phyloP scores from a whole-genome alignment of 2,888 invertebrate genomes.

The Pyrocoelia pectoralis region DNA sequence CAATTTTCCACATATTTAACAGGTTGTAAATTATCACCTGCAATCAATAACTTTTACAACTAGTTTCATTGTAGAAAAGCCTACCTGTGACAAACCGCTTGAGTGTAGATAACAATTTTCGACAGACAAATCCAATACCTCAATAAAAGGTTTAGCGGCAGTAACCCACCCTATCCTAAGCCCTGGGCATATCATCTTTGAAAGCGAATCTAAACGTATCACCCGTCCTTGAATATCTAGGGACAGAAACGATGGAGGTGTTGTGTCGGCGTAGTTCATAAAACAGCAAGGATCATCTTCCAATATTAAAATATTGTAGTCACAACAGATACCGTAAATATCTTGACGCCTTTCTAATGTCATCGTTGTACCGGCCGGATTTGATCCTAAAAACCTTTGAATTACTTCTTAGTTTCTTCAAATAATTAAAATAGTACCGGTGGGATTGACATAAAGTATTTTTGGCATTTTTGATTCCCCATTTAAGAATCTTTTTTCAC shows the following conservation, averaged over 20 bases:
- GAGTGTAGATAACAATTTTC: slow-evolving; percentile 74
- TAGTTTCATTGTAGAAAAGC: neutral
- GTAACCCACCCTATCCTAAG: slow-evolving; percentile 78
- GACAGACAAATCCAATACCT: slow-evolving; percentile 72
- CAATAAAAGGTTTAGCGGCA: slow-evolving; percentile 71
- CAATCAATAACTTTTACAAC: slow-evolving; percentile 37
- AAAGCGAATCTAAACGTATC: slow-evolving; percentile 78
- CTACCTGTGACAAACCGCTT: slow-evolving; percentile 71
- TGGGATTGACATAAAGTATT: slow-evolving; percentile 77
- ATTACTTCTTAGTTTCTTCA: too few relatives aligned
- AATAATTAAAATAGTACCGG: slow-evolving; percentile 50
- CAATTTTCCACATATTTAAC: slow-evolving; percentile 66
- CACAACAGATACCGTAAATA: slow-evolving; percentile 78
- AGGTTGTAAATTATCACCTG: slow-evolving; percentile 67
- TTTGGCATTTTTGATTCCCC: slow-evolving; percentile 69
- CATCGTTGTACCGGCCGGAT: slow-evolving; percentile 78
- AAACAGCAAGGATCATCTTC: slow-evolving; percentile 88
- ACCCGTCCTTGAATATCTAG: slow-evolving; percentile 80
- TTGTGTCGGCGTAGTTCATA: slow-evolving; percentile 71
- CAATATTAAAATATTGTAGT: slow-evolving; percentile 78
- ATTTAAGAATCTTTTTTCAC: slow-evolving; percentile 57
- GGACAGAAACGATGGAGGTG: slow-evolving; percentile 73
- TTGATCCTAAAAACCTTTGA: slow-evolving; percentile 69
- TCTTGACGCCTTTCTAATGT: slow-evolving; percentile 71
- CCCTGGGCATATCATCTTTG: slow-evolving; percentile 77